Evolutionary conservation across 2,113 vertebrate species (phyloP).

Genomic region (human (Homo sapiens)): DNA sequence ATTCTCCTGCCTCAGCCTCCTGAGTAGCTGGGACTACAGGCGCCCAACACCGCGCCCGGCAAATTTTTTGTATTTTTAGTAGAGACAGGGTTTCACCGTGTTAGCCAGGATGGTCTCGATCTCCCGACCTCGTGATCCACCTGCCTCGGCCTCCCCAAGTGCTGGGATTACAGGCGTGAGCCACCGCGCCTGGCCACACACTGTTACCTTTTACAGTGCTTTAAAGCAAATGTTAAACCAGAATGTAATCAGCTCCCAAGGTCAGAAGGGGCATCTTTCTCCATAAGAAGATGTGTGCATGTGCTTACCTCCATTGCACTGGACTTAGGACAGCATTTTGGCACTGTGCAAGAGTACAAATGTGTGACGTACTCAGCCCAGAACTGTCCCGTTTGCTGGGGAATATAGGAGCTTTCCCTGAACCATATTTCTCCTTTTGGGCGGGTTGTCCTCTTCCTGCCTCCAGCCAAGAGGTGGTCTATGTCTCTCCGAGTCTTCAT

Average conservation of each 20-base stretch:
- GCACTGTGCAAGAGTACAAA: neutral
- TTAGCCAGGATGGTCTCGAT: too few relatives aligned
- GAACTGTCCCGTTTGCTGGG: neutral
- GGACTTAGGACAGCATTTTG: neutral
- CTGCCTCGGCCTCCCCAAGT: too few relatives aligned
- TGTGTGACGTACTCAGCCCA: neutral
- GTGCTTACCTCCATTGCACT: neutral
- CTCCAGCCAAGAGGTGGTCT: neutral
- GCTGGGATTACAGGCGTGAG: too few relatives aligned
- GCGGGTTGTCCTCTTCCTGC: neutral
- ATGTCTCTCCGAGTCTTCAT: neutral
- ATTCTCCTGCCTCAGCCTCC: too few relatives aligned
- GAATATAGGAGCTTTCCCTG: neutral
- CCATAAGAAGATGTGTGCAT: neutral
- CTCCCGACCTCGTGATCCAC: too few relatives aligned
- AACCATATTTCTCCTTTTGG: neutral
- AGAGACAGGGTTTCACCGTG: too few relatives aligned
- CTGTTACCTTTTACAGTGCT: slow-evolving; percentile 1
- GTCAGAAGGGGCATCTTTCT: neutral
- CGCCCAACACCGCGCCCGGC: too few relatives aligned
- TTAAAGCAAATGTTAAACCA: neutral
- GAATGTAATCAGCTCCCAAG: neutral
- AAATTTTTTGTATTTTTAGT: too few relatives aligned
- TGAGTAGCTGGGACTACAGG: too few relatives aligned
- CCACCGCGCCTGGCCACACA: too few relatives aligned